These are phyloP conservation scores for Tipula confusa DNA, from an alignment of 2,888 invertebrate genomes.

Conservation along the genomic window DNA sequence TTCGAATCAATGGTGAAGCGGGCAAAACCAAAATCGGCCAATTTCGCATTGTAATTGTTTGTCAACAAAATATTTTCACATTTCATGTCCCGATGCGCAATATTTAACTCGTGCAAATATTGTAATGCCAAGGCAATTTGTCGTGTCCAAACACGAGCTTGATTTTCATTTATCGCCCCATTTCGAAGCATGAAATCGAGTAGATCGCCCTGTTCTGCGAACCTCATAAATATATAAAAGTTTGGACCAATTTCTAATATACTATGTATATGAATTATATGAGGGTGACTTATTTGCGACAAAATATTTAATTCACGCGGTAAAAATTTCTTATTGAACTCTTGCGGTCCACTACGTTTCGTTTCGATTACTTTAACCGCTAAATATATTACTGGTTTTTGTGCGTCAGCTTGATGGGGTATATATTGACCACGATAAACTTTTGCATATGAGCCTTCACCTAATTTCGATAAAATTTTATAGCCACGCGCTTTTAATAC, in stretches of 20 bases:
- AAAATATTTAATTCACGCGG: conserved; percentile 77
- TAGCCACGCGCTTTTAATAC: conserved; percentile 61
- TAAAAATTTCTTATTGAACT: conserved; percentile 74
- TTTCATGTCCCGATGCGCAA: conserved; percentile 77
- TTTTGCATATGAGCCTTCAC: conserved; percentile 74
- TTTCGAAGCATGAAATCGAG: conserved; percentile 66
- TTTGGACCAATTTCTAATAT: conserved; percentile 66
- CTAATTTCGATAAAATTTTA: conserved; percentile 60
- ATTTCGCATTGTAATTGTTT: conserved; percentile 68
- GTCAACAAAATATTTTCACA: conserved; percentile 76
- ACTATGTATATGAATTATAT: conserved; percentile 71
- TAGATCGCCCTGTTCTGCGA: conserved; percentile 74
- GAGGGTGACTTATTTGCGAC: conserved; percentile 70
- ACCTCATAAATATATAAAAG: conserved; percentile 72
- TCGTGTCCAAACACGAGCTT: conserved; percentile 65
- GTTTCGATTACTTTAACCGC: conserved; percentile 76
- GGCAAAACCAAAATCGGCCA: conserved; percentile 81
- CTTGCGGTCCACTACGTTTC: conserved; percentile 64
- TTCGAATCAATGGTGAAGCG: conserved; percentile 44
- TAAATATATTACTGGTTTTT: conserved; percentile 46
- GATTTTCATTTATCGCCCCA: conserved; percentile 64
- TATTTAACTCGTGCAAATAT: conserved; percentile 68
- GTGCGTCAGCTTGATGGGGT: neutral
- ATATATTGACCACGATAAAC: conserved; percentile 43
- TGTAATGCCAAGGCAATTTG: conserved; percentile 64